Percentiles rank a stretch among this genome's conserved stretches.
These are phyloP conservation scores for Psylliodes chrysocephalus DNA, from an alignment of 2,888 invertebrate species.

Conservation along the genomic window DNA sequence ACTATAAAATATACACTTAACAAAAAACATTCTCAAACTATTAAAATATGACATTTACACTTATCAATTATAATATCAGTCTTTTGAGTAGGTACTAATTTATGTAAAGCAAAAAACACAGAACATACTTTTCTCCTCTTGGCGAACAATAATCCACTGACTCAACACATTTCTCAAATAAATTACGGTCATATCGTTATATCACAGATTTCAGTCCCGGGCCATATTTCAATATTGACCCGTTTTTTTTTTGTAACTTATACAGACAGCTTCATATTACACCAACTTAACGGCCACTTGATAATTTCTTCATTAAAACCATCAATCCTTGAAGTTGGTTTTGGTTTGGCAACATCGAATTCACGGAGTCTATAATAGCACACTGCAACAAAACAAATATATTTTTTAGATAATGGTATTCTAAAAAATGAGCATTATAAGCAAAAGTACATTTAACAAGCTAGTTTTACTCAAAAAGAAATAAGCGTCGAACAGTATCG, in stretches of 20 bases:
- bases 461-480: too few relatives aligned
- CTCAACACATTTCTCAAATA: slow-evolving; percentile 42
- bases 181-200: slow-evolving; percentile 46
- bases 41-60: slow-evolving; percentile 39
- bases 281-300: neutral
- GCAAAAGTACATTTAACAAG: too few relatives aligned
- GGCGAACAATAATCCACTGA: slow-evolving; percentile 43
- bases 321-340: slow-evolving; percentile 35
- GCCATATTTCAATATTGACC: slow-evolving; percentile 38
- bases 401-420: too few relatives aligned
- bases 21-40: slow-evolving; percentile 3
- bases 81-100: slow-evolving; percentile 48
- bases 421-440: too few relatives aligned
- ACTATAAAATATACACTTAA: too few relatives aligned
- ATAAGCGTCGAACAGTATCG: too few relatives aligned
- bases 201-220: slow-evolving; percentile 57
- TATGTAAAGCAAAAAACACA: slow-evolving; percentile 34
- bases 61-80: slow-evolving; percentile 49
- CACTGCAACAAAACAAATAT: slow-evolving; percentile 45
- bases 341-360: slow-evolving; percentile 54
- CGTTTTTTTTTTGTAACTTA: slow-evolving; percentile 7
- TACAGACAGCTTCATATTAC: neutral
- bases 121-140: slow-evolving; percentile 44
- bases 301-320: slow-evolving; percentile 19
- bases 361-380: slow-evolving; percentile 50